These are phyloP conservation scores for Eumacrocentrus americanus DNA, from an alignment of 2,888 invertebrate genomes.

Conservation along the genomic window DNA sequence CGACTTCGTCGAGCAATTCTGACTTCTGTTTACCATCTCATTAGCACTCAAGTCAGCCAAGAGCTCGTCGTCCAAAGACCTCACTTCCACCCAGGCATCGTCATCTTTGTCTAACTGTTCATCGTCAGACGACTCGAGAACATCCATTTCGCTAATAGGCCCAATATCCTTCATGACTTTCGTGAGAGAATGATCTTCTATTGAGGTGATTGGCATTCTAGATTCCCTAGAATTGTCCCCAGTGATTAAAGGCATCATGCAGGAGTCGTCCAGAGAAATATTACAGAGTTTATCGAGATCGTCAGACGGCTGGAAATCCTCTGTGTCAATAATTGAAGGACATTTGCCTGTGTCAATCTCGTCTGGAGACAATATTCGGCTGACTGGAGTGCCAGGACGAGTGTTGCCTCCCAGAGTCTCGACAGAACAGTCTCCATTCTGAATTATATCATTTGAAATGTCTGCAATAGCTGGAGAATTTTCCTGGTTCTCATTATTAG, in stretches of 20 bases:
- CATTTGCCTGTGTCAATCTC: slow-evolving; percentile 30
- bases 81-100: slow-evolving; percentile 49
- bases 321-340: slow-evolving; percentile 28
- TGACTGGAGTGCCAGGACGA: slow-evolving; percentile 17
- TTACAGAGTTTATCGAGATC: slow-evolving; percentile 41
- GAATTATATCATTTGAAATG: slow-evolving; percentile 5
- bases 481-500: slow-evolving; percentile 13
- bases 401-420: slow-evolving; percentile 5
- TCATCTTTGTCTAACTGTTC: slow-evolving; percentile 46
- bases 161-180: slow-evolving; percentile 46
- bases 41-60: slow-evolving; percentile 22
- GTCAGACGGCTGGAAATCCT: slow-evolving; percentile 35
- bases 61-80: slow-evolving; percentile 36
- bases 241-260: slow-evolving; percentile 43
- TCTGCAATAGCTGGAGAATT: slow-evolving; percentile 5
- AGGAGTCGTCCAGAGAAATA: slow-evolving; percentile 37
- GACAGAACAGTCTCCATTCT: slow-evolving; percentile 12
- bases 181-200: slow-evolving; percentile 46
- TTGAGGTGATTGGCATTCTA: slow-evolving; percentile 37
- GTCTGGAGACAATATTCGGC: slow-evolving; percentile 25
- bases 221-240: slow-evolving; percentile 25
- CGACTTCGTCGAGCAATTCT: not conserved
- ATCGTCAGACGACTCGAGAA: slow-evolving; percentile 42
- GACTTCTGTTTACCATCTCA: slow-evolving; percentile 27
- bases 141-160: slow-evolving; percentile 44